Evolutionary conservation across 2,113 vertebrate genomes (phyloP).

Genomic region (Notothenia coriiceps): DNA sequence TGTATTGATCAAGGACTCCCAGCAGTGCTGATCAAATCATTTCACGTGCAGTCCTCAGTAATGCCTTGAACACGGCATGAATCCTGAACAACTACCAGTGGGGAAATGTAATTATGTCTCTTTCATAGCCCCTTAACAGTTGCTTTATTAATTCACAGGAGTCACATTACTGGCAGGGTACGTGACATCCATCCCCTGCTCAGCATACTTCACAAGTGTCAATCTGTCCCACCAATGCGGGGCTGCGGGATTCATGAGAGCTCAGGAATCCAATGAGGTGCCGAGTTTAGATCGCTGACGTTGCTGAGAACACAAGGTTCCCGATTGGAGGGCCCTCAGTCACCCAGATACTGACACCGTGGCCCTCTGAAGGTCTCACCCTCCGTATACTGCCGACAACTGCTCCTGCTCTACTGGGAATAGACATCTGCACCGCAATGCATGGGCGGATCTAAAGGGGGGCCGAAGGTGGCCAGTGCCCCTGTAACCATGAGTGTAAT

Average conservation of each 20-base stretch:
- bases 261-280: conserved; percentile 61
- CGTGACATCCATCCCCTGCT: conserved; percentile 45
- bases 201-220: conserved; percentile 59
- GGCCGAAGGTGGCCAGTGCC: too few relatives aligned
- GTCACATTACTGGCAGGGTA: conserved; percentile 58
- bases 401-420: conserved; percentile 8
- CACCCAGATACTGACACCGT: conserved; percentile 34
- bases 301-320: conserved; percentile 59
- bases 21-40: not conserved
- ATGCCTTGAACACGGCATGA: not conserved
- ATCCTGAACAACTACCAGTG: not conserved
- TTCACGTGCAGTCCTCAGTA: not conserved
- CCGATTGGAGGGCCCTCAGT: conserved; percentile 29
- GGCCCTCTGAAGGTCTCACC: conserved; percentile 15
- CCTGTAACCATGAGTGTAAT: too few relatives aligned
- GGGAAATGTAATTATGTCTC: conserved; percentile 12
- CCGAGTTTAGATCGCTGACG: conserved; percentile 76
- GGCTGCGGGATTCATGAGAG: conserved; percentile 33
- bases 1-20: not conserved
- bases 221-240: conserved; percentile 34
- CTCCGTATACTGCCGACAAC: not conserved
- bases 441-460: too few relatives aligned
- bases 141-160: conserved; percentile 28
- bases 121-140: conserved; percentile 26
- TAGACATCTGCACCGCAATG: not conserved